Evolutionary conservation across 2,888 invertebrate genomes (phyloP).

Genomic region (Lacanobia oleracea): DNA sequence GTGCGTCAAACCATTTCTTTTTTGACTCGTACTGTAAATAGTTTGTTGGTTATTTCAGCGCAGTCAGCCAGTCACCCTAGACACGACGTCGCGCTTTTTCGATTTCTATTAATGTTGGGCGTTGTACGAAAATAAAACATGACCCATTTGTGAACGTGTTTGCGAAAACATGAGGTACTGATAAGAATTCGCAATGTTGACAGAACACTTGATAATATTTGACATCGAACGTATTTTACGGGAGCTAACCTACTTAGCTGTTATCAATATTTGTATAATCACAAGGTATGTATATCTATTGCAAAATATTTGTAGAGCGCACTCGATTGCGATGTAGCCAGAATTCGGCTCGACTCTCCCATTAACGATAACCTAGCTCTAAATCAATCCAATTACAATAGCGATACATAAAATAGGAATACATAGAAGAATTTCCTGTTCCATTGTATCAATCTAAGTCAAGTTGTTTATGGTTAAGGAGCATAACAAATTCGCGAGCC

Average conservation of each 20-base stretch:
- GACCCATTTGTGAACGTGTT: constrained; percentile 82
- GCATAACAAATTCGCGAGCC: constrained; percentile 62
- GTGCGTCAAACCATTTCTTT: constrained; percentile 82
- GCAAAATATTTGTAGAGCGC: constrained; percentile 78
- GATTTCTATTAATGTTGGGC: constrained; percentile 70
- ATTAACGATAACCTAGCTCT: constrained; percentile 37
- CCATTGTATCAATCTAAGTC: constrained; percentile 53
- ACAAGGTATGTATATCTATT: constrained; percentile 70
- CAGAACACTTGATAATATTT: constrained; percentile 88
- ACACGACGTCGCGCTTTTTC: constrained; percentile 77
- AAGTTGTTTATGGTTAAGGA: constrained; percentile 57
- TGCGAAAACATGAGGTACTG: constrained; percentile 81
- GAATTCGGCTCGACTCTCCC: constrained; percentile 50
- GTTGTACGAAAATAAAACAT: constrained; percentile 79
- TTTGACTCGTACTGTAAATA: constrained; percentile 75
- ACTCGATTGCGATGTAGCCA: constrained; percentile 47
- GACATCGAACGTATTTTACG: constrained; percentile 82
- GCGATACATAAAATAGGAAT: constrained; percentile 34
- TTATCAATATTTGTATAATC: constrained; percentile 88
- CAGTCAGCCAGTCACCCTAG: constrained; percentile 69
- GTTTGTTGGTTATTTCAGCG: constrained; percentile 74
- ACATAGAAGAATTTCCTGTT: constrained; percentile 54
- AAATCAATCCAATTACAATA: constrained; percentile 45
- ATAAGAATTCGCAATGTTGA: constrained; percentile 87
- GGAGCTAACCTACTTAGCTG: constrained; percentile 87